These are phyloP conservation scores for Ciconia nigra DNA, from an alignment of 2,797 vertebrate genomes.

Conservation along the genomic window DNA sequence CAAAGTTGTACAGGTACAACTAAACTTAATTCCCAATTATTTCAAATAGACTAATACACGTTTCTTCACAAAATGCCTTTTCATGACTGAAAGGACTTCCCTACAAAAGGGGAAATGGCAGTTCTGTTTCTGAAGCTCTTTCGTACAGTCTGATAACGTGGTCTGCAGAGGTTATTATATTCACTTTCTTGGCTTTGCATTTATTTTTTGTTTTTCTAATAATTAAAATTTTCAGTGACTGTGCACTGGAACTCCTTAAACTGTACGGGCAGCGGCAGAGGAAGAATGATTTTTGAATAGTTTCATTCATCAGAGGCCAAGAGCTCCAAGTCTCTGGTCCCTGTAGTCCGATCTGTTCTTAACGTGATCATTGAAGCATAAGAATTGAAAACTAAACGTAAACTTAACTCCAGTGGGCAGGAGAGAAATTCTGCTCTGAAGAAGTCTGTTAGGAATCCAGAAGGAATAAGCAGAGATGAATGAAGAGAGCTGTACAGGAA, in stretches of 20 bases:
- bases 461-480: not conserved
- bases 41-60: not conserved
- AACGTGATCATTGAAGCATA: not conserved
- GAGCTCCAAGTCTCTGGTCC: not conserved
- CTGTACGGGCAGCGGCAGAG: not conserved
- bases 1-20: not conserved
- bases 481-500: not conserved
- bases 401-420: not conserved
- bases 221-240: not conserved
- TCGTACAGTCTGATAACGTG: not conserved
- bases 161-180: not conserved
- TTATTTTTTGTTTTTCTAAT: not conserved
- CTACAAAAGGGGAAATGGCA: not conserved
- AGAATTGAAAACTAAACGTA: not conserved
- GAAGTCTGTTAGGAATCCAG: not conserved
- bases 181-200: not conserved
- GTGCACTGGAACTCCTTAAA: not conserved
- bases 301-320: not conserved
- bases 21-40: not conserved
- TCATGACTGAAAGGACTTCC: not conserved
- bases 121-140: not conserved
- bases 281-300: not conserved
- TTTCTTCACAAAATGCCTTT: not conserved
- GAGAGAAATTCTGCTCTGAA: not conserved
- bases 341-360: not conserved